A percentile compares a stretch with the other conserved stretches of the same genome.
Conservation (phyloP, 1,140 invertebrate genomes). For the Tachypleus tridentatus region DNA sequence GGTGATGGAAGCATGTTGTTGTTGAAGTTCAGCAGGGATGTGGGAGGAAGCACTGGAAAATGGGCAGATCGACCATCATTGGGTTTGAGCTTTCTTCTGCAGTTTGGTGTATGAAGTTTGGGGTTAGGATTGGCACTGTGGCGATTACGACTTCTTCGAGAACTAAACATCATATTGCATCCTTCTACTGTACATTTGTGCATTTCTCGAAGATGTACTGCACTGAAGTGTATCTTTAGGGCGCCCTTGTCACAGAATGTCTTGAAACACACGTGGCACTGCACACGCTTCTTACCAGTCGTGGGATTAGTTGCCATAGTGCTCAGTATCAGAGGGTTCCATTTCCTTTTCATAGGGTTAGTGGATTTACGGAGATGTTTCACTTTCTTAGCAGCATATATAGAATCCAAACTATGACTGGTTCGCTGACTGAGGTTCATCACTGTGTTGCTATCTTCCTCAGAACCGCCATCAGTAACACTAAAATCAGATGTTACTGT, state of each 20-base stretch:
- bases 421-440: constrained; percentile 23
- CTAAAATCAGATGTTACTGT: constrained; percentile 33
- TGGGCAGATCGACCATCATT: constrained; percentile 80
- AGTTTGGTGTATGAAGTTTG: constrained; percentile 89
- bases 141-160: constrained; percentile 82
- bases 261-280: constrained; percentile 96
- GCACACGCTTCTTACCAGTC: constrained; percentile 89
- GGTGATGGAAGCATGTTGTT: too few relatives aligned
- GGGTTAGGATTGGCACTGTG: constrained; percentile 98
- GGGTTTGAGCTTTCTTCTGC: constrained; percentile 79
- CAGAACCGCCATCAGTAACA: constrained; percentile 20
- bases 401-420: constrained; percentile 17
- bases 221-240: constrained; percentile 98
- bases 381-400: constrained; percentile 33
- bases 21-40: constrained; percentile 2
- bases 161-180: constrained; percentile 99
- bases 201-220: constrained; percentile 97
- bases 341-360: constrained; percentile 77
- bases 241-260: constrained; percentile 99
- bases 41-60: constrained; percentile 55
- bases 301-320: constrained; percentile 82
- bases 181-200: constrained; percentile 97
- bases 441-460: constrained; percentile 23
- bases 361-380: constrained; percentile 57
- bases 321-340: constrained; percentile 78